Evolutionary conservation across 2,888 invertebrate genomes (phyloP), one percentile per base, ranked within the genome.

Genomic region (Folsomia manolachei): DNA sequence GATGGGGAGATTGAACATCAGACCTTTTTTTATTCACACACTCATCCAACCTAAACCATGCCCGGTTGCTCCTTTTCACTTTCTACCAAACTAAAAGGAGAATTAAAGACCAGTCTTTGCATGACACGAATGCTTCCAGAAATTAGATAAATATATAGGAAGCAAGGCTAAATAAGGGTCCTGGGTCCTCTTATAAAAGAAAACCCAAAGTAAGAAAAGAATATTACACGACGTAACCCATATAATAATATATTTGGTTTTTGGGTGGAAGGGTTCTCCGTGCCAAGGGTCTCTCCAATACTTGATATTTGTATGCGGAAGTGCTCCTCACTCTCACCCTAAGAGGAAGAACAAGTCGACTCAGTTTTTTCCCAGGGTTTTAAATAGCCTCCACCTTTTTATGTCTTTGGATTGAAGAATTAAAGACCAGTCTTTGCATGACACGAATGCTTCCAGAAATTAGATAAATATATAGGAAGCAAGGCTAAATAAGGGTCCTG

Each of bases 341-440:
- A n/a, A n/a, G 27, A 60, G 56, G 19, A 18, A n/a, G 1, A 25
- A 60, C 64, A 68, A 24, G 63, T 60, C n/a, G n/a, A n/a, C n/a
- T n/a, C 70, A 60, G 51, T 74, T 73, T 75, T 76, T 76, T 74
- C 73, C 73, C 75, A 75, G 64, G 75, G 51, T 66, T 25, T 39
- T 39, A 66, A 52, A 27, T 27, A 66, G 19, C 39, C 14, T 7
- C 7, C 52, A 66, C 65, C 65, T 66, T 66, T 66, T 66, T 66
- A 39, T 52, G 65, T 52, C 65, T 9, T 21, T n/a, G 51, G 18
- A 56, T 56, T 56, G n/a, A n/a, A 63, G 4, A 63, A 19, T 66
- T 66, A n/a, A 21, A n/a, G 23, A 23, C 39, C 39, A 21, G 14
- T 18, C 19, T 19, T 64, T 11, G 51, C 18, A 18, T 56, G 56